phyloP scores from a whole-genome alignment of 2,797 vertebrate species.

The Platyrinchus mystaceus region DNA sequence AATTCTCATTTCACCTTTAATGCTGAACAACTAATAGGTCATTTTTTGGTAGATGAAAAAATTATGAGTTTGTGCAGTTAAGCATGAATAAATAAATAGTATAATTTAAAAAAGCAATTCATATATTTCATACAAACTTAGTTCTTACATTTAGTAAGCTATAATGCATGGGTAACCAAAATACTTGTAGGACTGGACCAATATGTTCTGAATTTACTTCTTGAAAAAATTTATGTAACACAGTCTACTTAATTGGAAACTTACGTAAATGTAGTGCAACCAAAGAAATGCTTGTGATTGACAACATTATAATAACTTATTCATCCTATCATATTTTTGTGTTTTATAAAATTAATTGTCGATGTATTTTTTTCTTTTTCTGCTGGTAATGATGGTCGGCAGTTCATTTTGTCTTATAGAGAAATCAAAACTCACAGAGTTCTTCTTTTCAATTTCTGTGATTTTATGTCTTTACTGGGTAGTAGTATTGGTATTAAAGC shows the following conservation, averaged over 20 bases:
- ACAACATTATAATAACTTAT: not conserved
- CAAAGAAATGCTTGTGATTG: not conserved
- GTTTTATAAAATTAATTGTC: not conserved
- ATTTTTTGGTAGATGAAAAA: not conserved
- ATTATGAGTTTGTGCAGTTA: not conserved
- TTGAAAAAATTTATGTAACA: not conserved
- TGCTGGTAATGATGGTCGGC: fast-evolving
- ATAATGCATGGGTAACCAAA: not conserved
- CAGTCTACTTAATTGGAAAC: not conserved
- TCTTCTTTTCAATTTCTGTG: not conserved
- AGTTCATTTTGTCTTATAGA: not conserved
- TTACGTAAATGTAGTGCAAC: not conserved
- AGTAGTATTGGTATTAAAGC: not conserved
- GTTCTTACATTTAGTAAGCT: not conserved
- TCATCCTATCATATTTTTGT: not conserved
- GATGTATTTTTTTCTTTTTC: not conserved
- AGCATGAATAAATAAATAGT: not conserved
- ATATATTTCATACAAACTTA: not conserved
- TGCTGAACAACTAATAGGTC: not conserved
- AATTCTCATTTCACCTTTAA: not conserved
- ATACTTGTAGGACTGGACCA: not conserved
- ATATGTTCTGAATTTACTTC: not conserved
- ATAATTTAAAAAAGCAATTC: not conserved
- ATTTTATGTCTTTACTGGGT: not conserved
- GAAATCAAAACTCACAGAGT: not conserved